Base-by-base conservation (phyloP, 2,113 vertebrate genomes). In the Rhinopithecus roxellana region DNA sequence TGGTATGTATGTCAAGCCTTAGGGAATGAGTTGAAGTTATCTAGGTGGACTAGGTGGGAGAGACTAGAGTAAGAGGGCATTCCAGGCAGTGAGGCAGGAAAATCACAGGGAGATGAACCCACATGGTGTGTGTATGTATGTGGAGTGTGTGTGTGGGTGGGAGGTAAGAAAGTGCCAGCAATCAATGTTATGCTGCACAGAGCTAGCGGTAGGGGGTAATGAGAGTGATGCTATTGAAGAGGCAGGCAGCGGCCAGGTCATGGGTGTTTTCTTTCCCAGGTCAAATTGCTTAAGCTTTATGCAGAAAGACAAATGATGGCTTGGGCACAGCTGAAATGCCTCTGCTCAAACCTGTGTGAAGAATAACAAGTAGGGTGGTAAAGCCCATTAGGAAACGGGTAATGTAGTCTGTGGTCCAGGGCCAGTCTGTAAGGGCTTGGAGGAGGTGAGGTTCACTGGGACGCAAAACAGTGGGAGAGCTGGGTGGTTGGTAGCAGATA, bases 391-490 rank as follows among this genome's bases (percentile, higher is more conserved):
- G 74, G 23, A 57, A 78, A 22, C 0, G 32, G 61, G 23, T 30
- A 22, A 6, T 50, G 38, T 59, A 11, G 18, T 25, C 85, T 52
- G 38, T 70, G 61, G 84, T 48, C 13, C n/a, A n/a, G 35, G 10
- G 25, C 2, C 8, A 45, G n/a, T 22, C 4, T 43, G 35, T 27
- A 22, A 61, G 40, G 20, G 13, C 3, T 89, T 20, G 18, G 35
- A 30, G 13, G 8, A 57, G 55, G n/a, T 35, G n/a, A 25, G 25
- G 23, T 12, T 22, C 3, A 38, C 27, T 22, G 27, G 77, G 22
- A 30, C 0, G 0, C 0, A 10, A 80, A 27, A 16, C 45, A 74
- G 30, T 4, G 8, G 50, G 10, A 22, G 10, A 9, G 23, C 22
- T n/a, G 32, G 61, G 27, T 64, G 32, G 9, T 38, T 72, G 72